A percentile compares a stretch with the other conserved stretches of the same genome.
Evolutionary conservation across 2,888 invertebrate genomes (phyloP).

Genomic region (Chydorus sphaericus): DNA sequence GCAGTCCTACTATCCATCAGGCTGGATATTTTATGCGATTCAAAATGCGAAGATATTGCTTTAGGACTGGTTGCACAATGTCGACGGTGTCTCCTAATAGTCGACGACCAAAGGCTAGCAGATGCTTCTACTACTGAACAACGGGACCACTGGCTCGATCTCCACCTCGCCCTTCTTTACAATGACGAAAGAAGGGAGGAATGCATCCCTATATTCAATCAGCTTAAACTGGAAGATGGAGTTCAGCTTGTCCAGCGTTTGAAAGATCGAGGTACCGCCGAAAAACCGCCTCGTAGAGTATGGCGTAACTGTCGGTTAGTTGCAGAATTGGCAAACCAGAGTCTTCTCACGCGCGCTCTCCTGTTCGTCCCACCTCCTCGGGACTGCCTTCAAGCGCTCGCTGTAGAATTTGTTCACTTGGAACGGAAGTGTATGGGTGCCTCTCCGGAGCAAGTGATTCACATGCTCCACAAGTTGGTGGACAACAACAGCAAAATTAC

Average conservation of each 20-base stretch:
- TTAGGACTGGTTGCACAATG: slow-evolving; percentile 40
- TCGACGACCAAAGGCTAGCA: slow-evolving; percentile 4
- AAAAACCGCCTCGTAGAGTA: slow-evolving; percentile 29
- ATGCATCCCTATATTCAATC: slow-evolving; percentile 30
- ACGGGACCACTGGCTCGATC: slow-evolving; percentile 42
- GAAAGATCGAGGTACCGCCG: not conserved
- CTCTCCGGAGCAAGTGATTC: not conserved
- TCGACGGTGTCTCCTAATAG: slow-evolving; percentile 32
- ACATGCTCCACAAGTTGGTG: slow-evolving; percentile 4
- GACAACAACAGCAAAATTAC: slow-evolving; percentile 5
- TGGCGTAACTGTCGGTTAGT: slow-evolving; percentile 41
- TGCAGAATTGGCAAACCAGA: slow-evolving; percentile 39
- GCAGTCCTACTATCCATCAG: slow-evolving; percentile 43
- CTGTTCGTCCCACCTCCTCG: slow-evolving; percentile 22
- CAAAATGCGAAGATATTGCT: slow-evolving; percentile 45
- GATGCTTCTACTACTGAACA: slow-evolving; percentile 25
- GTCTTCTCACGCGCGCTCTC: slow-evolving; percentile 40
- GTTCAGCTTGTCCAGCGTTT: slow-evolving; percentile 38
- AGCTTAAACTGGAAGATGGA: slow-evolving; percentile 38
- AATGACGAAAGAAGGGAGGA: slow-evolving; percentile 39
- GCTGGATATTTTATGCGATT: slow-evolving; percentile 43
- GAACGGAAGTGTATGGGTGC: slow-evolving; percentile 28
- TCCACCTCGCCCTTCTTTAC: slow-evolving; percentile 42
- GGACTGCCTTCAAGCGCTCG: slow-evolving; percentile 1
- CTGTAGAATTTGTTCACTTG: not conserved